Conservation (phyloP, 2,797 vertebrate genomes). For the Hybognathus amarus region DNA sequence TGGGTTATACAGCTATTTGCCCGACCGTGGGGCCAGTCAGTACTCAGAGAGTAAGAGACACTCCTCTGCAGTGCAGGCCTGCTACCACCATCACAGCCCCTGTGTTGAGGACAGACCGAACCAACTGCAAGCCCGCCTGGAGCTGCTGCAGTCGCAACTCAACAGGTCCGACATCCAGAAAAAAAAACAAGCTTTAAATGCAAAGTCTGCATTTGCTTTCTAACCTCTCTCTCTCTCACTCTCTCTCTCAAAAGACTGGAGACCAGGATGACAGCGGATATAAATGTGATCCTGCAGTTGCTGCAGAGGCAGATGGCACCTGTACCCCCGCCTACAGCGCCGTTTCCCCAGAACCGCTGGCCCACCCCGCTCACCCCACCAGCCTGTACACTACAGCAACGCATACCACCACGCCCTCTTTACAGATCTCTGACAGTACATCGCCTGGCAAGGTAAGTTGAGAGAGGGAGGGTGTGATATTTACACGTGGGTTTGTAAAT, state of each 20-base stretch:
- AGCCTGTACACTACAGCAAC: constrained; percentile 73
- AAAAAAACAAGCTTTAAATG: not conserved
- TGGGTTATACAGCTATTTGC: constrained; percentile 85
- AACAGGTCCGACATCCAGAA: constrained; percentile 79
- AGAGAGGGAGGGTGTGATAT: not conserved
- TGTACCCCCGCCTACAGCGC: constrained; percentile 87
- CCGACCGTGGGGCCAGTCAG: constrained; percentile 74
- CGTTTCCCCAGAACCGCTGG: constrained; percentile 76
- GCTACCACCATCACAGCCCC: constrained; percentile 68
- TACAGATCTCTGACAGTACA: constrained; percentile 68
- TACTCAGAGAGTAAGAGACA: constrained; percentile 75
- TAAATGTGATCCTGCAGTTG: constrained; percentile 92
- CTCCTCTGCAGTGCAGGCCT: constrained; percentile 73
- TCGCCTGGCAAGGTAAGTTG: constrained; percentile 52
- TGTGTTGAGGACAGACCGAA: constrained; percentile 75
- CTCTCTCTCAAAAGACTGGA: constrained; percentile 81
- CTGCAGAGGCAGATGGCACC: constrained; percentile 90
- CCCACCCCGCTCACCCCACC: constrained; percentile 66
- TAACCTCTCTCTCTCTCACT: not conserved
- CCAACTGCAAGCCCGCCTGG: constrained; percentile 87
- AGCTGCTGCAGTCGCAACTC: constrained; percentile 91
- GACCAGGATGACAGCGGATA: constrained; percentile 92
- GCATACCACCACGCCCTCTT: constrained; percentile 63
- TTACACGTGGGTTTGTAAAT: not conserved
- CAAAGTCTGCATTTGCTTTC: not conserved